Evolutionary conservation across 1,140 invertebrate genomes (phyloP).

Genomic region (Tetramorium parvispinum): DNA sequence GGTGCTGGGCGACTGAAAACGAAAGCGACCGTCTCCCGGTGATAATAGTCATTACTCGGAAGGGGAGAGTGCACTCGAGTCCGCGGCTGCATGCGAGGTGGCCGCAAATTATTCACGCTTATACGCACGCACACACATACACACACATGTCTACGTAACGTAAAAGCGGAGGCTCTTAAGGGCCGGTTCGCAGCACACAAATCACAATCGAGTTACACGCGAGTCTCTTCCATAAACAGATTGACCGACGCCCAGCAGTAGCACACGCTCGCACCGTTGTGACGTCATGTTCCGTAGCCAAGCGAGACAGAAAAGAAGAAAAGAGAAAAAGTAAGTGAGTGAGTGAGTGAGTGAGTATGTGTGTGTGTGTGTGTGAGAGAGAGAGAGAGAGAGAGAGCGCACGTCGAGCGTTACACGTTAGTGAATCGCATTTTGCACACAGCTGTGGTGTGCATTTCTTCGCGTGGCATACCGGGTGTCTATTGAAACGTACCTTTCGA

Average conservation of each 20-base stretch:
- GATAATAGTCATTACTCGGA: constrained; percentile 45
- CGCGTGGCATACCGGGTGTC: not conserved
- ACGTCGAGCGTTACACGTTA: not conserved
- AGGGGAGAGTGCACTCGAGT: constrained; percentile 9
- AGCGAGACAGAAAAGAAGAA: not conserved
- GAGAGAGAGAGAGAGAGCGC: not conserved
- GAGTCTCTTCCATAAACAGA: constrained; percentile 63
- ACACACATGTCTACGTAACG: not conserved
- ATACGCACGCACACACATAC: not conserved
- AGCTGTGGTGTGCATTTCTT: not conserved
- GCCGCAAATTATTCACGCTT: constrained; percentile 43
- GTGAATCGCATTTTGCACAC: constrained; percentile 32
- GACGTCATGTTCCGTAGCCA: constrained; percentile 59
- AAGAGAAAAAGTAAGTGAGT: not conserved
- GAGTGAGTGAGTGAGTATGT: not conserved
- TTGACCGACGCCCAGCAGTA: constrained; percentile 45
- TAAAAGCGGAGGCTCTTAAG: constrained; percentile 24
- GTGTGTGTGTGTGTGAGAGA: not conserved
- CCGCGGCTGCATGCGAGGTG: constrained; percentile 20
- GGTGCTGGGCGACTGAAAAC: constrained; percentile 4
- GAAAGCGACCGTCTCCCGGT: constrained; percentile 15
- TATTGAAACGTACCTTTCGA: not conserved
- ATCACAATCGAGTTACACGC: constrained; percentile 63
- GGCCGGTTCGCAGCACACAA: constrained; percentile 6
- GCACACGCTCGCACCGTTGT: constrained; percentile 3